A percentile compares a stretch with the other conserved stretches of the same genome.
These are phyloP conservation scores for Alectura lathami DNA, from an alignment of 2,113 vertebrate genomes.

Conservation along the genomic window DNA sequence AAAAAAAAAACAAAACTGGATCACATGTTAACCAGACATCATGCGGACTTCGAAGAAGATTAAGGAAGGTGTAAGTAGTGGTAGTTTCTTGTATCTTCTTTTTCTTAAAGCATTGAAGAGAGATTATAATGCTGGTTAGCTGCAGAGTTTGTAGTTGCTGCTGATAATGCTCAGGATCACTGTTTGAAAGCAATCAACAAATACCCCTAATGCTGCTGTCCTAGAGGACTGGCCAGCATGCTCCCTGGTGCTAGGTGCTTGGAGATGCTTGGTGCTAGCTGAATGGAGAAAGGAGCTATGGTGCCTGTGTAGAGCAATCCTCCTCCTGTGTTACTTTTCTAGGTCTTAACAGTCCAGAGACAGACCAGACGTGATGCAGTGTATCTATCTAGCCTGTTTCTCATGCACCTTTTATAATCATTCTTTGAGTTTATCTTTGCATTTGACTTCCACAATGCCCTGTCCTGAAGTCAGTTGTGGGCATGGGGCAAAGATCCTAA, in stretches of 20 bases:
- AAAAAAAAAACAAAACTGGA: not conserved
- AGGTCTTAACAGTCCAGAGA: not conserved
- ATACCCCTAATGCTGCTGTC: accelerated
- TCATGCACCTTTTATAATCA: not conserved
- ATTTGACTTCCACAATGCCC: not conserved
- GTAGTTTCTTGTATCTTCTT: not conserved
- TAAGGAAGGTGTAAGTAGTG: not conserved
- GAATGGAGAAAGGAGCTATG: not conserved
- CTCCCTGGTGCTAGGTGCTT: not conserved
- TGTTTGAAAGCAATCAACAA: not conserved
- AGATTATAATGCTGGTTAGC: too few species aligned
- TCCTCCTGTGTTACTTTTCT: not conserved
- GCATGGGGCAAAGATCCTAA: not conserved
- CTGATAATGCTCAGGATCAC: not conserved
- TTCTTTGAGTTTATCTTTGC: not conserved
- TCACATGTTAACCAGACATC: not conserved
- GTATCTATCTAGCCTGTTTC: not conserved
- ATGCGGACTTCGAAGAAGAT: not conserved
- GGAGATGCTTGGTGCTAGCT: not conserved
- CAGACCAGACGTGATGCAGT: too few species aligned
- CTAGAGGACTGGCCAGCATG: not conserved
- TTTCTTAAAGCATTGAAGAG: not conserved
- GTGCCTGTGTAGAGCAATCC: accelerated
- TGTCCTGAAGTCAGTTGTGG: not conserved
- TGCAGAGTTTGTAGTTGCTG: not conserved